phyloP scores from a whole-genome alignment of 2,113 vertebrate genomes.

The Felis catus region DNA sequence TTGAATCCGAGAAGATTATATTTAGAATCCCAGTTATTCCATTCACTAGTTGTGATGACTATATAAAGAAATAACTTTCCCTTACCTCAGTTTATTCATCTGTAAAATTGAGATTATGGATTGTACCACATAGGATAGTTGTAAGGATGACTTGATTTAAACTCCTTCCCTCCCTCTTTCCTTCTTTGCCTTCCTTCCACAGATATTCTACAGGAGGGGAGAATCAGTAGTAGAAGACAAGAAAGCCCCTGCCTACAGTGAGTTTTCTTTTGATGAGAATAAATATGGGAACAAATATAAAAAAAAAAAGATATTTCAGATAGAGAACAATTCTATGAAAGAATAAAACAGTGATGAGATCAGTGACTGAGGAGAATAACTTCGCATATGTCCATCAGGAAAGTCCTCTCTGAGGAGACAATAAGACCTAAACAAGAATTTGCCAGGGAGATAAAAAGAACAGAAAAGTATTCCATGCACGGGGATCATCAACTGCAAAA shows the following conservation, averaged over 20 bases:
- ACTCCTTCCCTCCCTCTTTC: not conserved
- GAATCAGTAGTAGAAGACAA: not conserved
- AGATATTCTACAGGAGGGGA: not conserved
- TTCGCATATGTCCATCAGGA: not conserved
- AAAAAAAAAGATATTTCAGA: not conserved
- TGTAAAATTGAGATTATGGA: not conserved
- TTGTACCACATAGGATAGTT: not conserved
- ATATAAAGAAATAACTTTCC: not conserved
- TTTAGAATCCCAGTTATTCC: not conserved
- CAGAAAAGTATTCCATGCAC: not conserved
- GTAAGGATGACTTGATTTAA: not conserved
- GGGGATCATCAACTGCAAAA: not conserved
- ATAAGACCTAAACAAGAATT: not conserved
- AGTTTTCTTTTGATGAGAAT: not conserved
- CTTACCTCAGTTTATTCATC: not conserved
- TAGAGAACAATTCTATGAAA: not conserved
- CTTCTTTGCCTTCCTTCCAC: not conserved
- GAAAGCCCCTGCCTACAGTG: not conserved
- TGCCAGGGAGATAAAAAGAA: not conserved
- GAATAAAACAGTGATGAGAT: not conserved
- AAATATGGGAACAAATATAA: not conserved
- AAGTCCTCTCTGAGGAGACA: not conserved
- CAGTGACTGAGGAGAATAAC: not conserved
- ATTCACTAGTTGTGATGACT: not conserved
- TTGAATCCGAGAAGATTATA: not conserved